Base-by-base conservation (phyloP, 2,797 vertebrate genomes). In the Lepus oiostolus region DNA sequence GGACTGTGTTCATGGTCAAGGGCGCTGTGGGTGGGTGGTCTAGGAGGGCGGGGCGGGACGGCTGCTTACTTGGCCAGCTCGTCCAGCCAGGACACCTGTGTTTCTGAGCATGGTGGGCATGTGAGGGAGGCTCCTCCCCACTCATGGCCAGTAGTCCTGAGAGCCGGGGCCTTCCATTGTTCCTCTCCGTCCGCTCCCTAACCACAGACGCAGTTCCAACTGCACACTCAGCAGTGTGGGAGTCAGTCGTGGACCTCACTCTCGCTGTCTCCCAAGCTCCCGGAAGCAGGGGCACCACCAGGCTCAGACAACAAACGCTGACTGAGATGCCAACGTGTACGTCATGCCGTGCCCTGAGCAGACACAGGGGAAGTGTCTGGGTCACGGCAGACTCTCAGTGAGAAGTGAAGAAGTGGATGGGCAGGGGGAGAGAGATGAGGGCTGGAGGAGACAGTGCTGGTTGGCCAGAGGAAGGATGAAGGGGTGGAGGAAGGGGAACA, bases 291-390 rank as follows among this genome's bases (percentile, higher is more conserved):
- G 52, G 16, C 26, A 0, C 62, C 52, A 5, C 30, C 12, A 60
- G 35, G 42, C 52, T 30, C 50, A 35, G 16, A n/a, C 35, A 79
- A 5, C 35, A 47, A 12, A 54, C 62, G 4, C 32, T 17, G 17
- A n/a, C 16, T 12, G 50, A 67, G 22, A n/a, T 14, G 16, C 26
- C 12, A 8, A 3, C 0, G 19, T 1, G 21, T 3, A 11, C 2
- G 11, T 63, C 63, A 3, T 50, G 52, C 47, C 32, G 19, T 30
- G n/a, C 19, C 93, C 54, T 2, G 10, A 50, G 12, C 8, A n/a
- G n/a, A 50, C 7, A 16, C 0, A 5, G 19, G 11, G 19, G 17
- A 14, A n/a, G 28, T 3, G 7, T n/a, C 75, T 35, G n/a, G 38
- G 32, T 60, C 68, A 4, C 11, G 58, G 30, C 54, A 47, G 38